These are phyloP conservation scores for Parotia lawesii DNA, from an alignment of 2,113 vertebrate species.

Conservation along the genomic window DNA sequence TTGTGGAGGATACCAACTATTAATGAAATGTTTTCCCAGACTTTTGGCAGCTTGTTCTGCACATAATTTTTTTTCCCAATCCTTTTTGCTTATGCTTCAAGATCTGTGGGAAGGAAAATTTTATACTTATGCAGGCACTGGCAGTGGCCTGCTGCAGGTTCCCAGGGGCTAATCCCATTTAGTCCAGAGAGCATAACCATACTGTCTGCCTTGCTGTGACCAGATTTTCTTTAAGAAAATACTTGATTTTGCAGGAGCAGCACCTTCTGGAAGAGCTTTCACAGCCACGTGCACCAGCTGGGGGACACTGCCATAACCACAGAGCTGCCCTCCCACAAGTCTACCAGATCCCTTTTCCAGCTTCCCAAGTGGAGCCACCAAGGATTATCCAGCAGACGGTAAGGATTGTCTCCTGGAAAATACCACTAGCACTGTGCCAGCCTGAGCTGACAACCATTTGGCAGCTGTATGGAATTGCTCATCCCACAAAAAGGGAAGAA, in stretches of 20 bases:
- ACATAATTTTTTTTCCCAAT: neutral
- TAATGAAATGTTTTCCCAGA: neutral
- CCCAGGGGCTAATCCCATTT: neutral
- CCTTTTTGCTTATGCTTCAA: neutral
- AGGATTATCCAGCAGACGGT: slow-evolving; percentile 79
- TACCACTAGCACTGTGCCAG: fast-evolving
- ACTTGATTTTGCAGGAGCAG: slow-evolving; percentile 74
- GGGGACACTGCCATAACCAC: neutral
- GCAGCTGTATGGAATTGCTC: neutral
- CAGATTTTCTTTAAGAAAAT: neutral
- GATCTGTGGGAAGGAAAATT: neutral
- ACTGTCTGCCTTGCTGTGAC: neutral
- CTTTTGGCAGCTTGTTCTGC: neutral
- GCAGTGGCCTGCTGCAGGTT: neutral
- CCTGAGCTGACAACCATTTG: neutral
- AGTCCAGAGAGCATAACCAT: neutral
- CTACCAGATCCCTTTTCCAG: slow-evolving; percentile 53
- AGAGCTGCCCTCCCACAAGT: neutral
- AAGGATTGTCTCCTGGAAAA: neutral
- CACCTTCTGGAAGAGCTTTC: slow-evolving; percentile 74
- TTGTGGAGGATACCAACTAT: neutral
- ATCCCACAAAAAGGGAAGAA: neutral
- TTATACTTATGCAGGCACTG: neutral
- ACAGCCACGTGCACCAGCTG: slow-evolving; percentile 55
- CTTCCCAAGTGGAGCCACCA: slow-evolving; percentile 47